A percentile compares a stretch with the other conserved stretches of the same genome.
Evolutionary conservation across 2,113 vertebrate species (phyloP).

Genomic region (Microcebus ravelobensis): DNA sequence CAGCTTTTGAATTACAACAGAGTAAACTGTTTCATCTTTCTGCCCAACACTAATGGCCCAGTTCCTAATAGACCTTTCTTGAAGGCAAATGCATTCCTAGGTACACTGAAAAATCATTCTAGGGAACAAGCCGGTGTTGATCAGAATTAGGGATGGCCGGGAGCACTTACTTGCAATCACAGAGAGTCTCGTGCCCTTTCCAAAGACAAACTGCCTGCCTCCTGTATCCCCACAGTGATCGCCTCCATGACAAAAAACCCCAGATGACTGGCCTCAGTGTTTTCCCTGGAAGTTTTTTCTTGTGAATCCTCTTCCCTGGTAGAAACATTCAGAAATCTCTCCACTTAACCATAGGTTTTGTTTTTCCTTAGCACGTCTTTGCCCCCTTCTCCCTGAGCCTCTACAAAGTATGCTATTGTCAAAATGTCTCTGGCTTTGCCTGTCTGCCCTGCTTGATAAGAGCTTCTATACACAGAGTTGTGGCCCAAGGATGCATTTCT

Average conservation of each 20-base stretch:
- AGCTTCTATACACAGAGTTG: neutral
- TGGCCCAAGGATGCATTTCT: conserved; percentile 22
- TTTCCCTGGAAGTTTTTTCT: conserved; percentile 9
- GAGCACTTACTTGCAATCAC: conserved; percentile 73
- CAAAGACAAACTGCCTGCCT: neutral
- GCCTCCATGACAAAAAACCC: conserved; percentile 54
- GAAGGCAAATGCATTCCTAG: neutral
- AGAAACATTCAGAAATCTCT: conserved; percentile 15
- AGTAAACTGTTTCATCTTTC: neutral
- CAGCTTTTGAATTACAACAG: conserved; percentile 4
- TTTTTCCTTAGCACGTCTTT: neutral
- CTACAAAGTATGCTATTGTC: neutral
- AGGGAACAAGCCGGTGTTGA: neutral
- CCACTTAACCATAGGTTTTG: neutral
- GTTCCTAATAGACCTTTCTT: neutral
- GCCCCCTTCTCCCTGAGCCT: neutral
- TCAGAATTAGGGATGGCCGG: neutral
- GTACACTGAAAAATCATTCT: neutral
- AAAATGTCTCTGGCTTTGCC: neutral
- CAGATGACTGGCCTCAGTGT: neutral
- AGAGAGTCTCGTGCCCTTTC: conserved; percentile 70
- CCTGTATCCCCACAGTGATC: conserved; percentile 68
- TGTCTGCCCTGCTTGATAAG: neutral
- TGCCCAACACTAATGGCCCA: neutral
- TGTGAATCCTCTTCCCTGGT: neutral